Conservation (phyloP, 1,140 invertebrate genomes). For the Aleiodes sp. region DNA sequence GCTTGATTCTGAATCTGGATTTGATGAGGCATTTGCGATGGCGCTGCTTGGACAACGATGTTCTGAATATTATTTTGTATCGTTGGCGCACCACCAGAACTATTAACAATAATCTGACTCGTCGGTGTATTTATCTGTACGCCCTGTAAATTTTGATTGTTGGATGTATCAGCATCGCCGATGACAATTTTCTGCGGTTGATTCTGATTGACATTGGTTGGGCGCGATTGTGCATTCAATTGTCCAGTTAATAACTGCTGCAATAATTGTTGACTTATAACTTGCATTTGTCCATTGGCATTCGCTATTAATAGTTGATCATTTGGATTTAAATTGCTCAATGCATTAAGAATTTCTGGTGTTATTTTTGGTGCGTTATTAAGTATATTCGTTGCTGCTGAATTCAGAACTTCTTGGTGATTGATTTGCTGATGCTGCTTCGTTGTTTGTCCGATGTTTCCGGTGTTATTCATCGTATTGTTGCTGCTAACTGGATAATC, state of each 20-base stretch:
- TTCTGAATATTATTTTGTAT: constrained; percentile 66
- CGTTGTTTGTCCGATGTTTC: constrained; percentile 34
- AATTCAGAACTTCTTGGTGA: constrained; percentile 52
- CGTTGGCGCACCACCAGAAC: constrained; percentile 62
- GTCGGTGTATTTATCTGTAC: constrained; percentile 65
- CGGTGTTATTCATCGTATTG: neutral
- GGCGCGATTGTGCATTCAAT: constrained; percentile 45
- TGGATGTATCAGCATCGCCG: constrained; percentile 51
- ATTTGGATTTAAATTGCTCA: constrained; percentile 64
- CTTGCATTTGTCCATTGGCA: constrained; percentile 64
- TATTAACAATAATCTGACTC: constrained; percentile 65
- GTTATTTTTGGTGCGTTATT: constrained; percentile 62
- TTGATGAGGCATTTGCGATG: constrained; percentile 62
- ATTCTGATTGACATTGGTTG: constrained; percentile 46
- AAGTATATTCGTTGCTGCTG: constrained; percentile 54
- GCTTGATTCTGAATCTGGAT: constrained; percentile 64
- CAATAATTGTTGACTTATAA: constrained; percentile 62
- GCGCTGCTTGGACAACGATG: constrained; percentile 62
- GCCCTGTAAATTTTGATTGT: constrained; percentile 56
- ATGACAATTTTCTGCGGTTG: constrained; percentile 64
- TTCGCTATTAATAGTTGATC: constrained; percentile 63
- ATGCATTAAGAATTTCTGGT: constrained; percentile 61
- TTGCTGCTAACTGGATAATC: neutral
- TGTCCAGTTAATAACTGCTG: constrained; percentile 62
- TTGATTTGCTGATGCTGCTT: constrained; percentile 38